phyloP scores from a whole-genome alignment of 2,113 vertebrate genomes.

The Myiopsitta monachus region DNA sequence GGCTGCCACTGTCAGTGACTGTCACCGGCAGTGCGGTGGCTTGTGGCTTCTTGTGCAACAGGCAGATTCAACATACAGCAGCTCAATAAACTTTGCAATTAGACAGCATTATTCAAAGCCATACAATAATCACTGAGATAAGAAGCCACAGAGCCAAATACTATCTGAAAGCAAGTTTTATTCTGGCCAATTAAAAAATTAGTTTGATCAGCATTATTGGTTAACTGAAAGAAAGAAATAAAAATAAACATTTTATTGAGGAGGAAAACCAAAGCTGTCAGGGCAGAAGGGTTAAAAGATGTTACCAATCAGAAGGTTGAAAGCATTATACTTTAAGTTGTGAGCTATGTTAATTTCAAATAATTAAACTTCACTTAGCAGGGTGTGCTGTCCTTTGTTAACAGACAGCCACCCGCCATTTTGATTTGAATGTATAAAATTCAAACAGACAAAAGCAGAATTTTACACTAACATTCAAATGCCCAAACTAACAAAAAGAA shows the following conservation, averaged over 20 bases:
- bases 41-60: not conserved
- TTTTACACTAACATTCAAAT: not conserved
- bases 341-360: not conserved
- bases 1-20: not conserved
- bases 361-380: not conserved
- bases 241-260: not conserved
- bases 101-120: not conserved
- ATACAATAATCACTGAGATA: not conserved
- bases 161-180: constrained; percentile 28
- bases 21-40: not conserved
- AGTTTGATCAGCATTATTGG: not conserved
- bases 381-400: not conserved
- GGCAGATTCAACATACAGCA: not conserved
- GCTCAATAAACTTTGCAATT: not conserved
- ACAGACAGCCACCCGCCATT: not conserved
- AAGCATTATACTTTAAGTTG: not conserved
- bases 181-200: not conserved
- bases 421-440: not conserved
- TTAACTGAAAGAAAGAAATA: not conserved
- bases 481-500: not conserved
- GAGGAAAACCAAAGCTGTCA: not conserved
- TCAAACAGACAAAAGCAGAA: not conserved
- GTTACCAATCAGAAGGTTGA: not conserved
- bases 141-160: constrained; percentile 36
- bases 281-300: not conserved